These are phyloP conservation scores for Nibea coibor DNA, from an alignment of 2,113 vertebrate species.

Conservation along the genomic window DNA sequence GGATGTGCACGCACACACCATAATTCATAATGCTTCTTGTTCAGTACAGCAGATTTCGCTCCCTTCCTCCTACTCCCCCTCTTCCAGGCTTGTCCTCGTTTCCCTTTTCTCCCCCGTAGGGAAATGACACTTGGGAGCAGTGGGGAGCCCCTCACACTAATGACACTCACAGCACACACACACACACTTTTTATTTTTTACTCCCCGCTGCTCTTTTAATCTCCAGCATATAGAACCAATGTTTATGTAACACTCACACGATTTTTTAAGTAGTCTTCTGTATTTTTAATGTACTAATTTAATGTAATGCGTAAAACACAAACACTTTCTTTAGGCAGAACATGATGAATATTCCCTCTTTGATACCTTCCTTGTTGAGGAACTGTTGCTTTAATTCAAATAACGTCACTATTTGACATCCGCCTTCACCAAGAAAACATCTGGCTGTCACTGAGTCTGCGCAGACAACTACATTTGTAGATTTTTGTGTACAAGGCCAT, in stretches of 20 bases:
- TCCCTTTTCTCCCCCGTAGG: conserved; percentile 13
- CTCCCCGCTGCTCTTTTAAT: not conserved
- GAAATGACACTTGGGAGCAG: conserved; percentile 18
- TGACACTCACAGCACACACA: conserved; percentile 24
- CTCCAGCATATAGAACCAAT: not conserved
- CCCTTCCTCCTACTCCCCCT: not conserved
- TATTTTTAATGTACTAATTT: not conserved
- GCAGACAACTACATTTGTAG: too few species aligned
- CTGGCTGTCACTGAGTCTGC: too few species aligned
- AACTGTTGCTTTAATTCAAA: not conserved
- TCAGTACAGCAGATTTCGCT: not conserved
- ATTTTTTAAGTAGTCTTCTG: not conserved
- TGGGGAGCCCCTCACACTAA: conserved; percentile 22
- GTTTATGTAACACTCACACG: not conserved
- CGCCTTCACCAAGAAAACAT: too few species aligned
- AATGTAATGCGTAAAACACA: not conserved
- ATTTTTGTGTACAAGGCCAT: too few species aligned
- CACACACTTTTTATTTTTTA: conserved; percentile 2
- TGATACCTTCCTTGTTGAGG: not conserved
- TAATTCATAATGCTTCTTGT: conserved; percentile 1
- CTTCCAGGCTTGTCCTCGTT: conserved; percentile 27
- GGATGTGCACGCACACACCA: not conserved
- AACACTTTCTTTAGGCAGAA: not conserved
- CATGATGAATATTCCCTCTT: not conserved
- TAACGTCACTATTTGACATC: too few species aligned